phyloP scores from a whole-genome alignment of 2,797 vertebrate species.

The Gambusia yucatana region DNA sequence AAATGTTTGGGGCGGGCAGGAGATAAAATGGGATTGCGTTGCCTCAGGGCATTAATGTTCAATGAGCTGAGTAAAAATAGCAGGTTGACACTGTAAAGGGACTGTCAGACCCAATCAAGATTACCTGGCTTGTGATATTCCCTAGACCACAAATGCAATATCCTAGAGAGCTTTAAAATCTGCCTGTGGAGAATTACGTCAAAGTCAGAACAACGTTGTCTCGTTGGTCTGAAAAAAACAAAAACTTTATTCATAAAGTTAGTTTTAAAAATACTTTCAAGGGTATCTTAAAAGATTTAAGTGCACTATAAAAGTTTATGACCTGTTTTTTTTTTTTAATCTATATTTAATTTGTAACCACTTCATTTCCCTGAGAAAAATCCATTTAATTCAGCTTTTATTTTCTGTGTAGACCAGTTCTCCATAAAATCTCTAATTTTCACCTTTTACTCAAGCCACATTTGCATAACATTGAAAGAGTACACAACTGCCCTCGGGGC shows the following conservation, averaged over 20 bases:
- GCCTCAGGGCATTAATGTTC: conserved; percentile 57
- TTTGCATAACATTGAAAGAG: conserved; percentile 18
- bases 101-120: conserved; percentile 67
- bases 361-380: background rate
- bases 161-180: conserved; percentile 55
- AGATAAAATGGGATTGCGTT: conserved; percentile 44
- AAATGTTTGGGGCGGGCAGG: conserved; percentile 13
- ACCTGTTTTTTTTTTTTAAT: background rate
- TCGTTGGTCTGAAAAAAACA: background rate
- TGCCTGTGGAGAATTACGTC: conserved; percentile 34
- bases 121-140: conserved; percentile 60
- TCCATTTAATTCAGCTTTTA: rapidly evolving
- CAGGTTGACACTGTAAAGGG: conserved; percentile 59
- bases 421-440: conserved; percentile 19
- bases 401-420: background rate
- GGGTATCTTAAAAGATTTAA: background rate
- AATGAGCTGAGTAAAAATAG: conserved; percentile 70
- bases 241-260: background rate
- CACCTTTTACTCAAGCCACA: conserved; percentile 24
- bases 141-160: conserved; percentile 56
- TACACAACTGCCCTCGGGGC: conserved; percentile 29
- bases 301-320: background rate
- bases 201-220: conserved; percentile 34
- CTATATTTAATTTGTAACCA: background rate
- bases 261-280: background rate